phyloP scores from a whole-genome alignment of 2,113 vertebrate genomes.

The Phylloscopus whistleri region DNA sequence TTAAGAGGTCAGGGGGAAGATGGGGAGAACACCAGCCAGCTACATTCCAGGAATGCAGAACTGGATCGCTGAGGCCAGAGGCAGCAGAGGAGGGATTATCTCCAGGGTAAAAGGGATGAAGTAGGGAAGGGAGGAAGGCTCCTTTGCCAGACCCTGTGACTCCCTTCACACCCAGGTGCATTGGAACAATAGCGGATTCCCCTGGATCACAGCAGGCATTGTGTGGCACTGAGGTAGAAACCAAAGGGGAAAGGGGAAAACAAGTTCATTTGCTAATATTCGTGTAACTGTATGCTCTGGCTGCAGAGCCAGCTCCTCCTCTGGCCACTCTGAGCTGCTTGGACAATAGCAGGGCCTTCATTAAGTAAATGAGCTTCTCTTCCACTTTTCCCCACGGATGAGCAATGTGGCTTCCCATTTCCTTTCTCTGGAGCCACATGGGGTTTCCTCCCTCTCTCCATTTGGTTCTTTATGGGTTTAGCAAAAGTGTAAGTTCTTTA shows the following conservation, averaged over 20 bases:
- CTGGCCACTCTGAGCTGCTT: not conserved
- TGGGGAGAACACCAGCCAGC: conserved; percentile 30
- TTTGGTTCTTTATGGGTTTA: not conserved
- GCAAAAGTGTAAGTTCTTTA: not conserved
- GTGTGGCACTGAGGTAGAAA: conserved; percentile 34
- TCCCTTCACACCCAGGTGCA: conserved; percentile 55
- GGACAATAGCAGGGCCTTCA: not conserved
- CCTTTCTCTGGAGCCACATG: not conserved
- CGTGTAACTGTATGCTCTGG: not conserved
- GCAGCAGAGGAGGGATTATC: conserved; percentile 49
- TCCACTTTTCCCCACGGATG: not conserved
- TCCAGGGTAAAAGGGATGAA: not conserved
- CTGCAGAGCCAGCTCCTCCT: not conserved
- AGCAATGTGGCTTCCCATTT: not conserved
- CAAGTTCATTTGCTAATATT: conserved; percentile 42
- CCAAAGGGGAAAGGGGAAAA: conserved; percentile 57
- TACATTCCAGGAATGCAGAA: conserved; percentile 46
- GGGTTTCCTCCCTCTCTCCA: not conserved
- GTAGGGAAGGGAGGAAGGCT: conserved; percentile 24
- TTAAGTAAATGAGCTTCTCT: not conserved
- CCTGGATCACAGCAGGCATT: conserved; percentile 18
- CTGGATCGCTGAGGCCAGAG: not conserved
- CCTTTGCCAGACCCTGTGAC: conserved; percentile 37
- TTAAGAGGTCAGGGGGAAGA: conserved; percentile 58
- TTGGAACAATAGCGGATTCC: conserved; percentile 39